phyloP scores from a whole-genome alignment of 2,888 invertebrate species.

The Acronicta psi region DNA sequence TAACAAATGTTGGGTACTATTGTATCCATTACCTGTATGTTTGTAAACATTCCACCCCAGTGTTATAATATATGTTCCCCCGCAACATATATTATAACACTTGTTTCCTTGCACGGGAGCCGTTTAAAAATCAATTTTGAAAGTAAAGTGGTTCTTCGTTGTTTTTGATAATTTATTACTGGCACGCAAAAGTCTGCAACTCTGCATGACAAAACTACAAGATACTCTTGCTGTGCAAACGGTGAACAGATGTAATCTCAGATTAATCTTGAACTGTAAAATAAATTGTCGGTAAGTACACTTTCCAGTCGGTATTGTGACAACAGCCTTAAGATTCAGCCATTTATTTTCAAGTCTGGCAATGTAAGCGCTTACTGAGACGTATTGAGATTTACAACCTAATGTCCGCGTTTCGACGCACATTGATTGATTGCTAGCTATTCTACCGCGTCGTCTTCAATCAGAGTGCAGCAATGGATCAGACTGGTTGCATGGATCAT shows the following conservation, averaged over 20 bases:
- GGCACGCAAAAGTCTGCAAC: background rate
- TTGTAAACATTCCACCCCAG: too few relatives aligned
- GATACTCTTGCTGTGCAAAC: background rate
- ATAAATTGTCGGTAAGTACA: background rate
- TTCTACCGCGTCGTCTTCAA: slow-evolving; percentile 4
- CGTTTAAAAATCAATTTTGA: too few relatives aligned
- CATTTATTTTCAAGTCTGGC: slow-evolving; percentile 20
- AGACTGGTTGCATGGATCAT: background rate
- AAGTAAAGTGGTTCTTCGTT: too few relatives aligned
- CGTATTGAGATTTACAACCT: slow-evolving; percentile 32
- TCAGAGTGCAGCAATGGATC: slow-evolving; percentile 14
- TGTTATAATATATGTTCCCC: too few relatives aligned
- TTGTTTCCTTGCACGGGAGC: too few relatives aligned
- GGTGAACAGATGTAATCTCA: background rate
- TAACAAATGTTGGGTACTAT: too few relatives aligned
- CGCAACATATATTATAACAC: too few relatives aligned
- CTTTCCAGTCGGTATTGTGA: slow-evolving; percentile 1
- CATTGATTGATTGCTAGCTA: slow-evolving; percentile 25
- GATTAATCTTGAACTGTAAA: background rate
- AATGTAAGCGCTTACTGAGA: slow-evolving; percentile 9
- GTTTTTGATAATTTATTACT: too few relatives aligned
- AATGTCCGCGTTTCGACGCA: slow-evolving; percentile 10
- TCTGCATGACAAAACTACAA: background rate
- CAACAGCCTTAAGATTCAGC: background rate
- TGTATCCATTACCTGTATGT: too few relatives aligned